Evolutionary conservation across 1,140 invertebrate genomes (phyloP), one percentile per base, ranked within the genome.

Genomic region (Helicoverpa armigera): DNA sequence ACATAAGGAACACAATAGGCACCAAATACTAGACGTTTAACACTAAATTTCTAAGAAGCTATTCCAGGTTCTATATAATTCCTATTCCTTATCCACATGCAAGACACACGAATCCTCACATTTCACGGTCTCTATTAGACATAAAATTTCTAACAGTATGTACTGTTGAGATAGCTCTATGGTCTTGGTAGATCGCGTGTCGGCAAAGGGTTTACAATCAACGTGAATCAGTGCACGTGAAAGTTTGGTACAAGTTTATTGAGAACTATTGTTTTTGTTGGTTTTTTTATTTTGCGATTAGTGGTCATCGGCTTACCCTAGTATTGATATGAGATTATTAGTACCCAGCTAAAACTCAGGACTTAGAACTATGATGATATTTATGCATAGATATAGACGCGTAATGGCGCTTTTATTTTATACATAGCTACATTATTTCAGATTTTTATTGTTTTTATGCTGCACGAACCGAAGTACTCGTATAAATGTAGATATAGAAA

Each of bases 171-270:
- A 87, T 82, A 80, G 82, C 70, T 82, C 76, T 86, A 84, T 83
- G 82, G 82, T 83, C 83, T 74, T 56, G 56, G 75, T 58, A 74
- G 74, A 81, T 89, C 83, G 90, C 88, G 89, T 91, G 90, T 86
- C 86, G 82, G 50, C 67, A 63, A 84, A 83, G 82, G 82, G 82
- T 87, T 81, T 85, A 84, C 83, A 89, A 91, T 89, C 86, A 89
- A 83, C 84, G 80, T 86, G 86, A 86, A 88, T 89, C 88, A 83
- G 86, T 81, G 83, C 84, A 88, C 86, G 85, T 80, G 69, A 81
- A 79, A 70, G 83, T 77, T 67, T 86, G 88, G 88, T 87, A 51
- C 76, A 91, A 91, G 85, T 79, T 23, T 60, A 53, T 75, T 56
- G 53, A 73, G 53, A 58, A 53, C 23, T 35, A 35, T 35, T 35